Conservation (phyloP, 2,113 vertebrate genomes). For the Nestor notabilis region DNA sequence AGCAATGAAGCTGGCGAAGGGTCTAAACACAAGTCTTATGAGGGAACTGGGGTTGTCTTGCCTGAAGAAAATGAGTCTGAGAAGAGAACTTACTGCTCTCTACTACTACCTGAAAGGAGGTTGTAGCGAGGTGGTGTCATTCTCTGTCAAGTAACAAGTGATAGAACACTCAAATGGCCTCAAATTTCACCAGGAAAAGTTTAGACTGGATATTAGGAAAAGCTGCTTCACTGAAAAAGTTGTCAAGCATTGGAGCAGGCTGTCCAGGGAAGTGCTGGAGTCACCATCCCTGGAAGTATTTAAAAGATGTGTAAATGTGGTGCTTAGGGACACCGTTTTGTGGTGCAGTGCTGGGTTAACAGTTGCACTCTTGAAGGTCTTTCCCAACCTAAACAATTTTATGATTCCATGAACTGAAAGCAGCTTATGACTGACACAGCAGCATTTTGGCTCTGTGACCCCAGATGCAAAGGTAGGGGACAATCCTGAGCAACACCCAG, state of each 20-base stretch:
- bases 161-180: not conserved
- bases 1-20: rapidly evolving
- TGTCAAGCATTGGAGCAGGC: not conserved
- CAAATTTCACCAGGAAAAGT: not conserved
- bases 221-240: not conserved
- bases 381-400: not conserved
- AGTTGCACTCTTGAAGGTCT: not conserved
- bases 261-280: not conserved
- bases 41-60: not conserved
- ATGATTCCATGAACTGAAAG: not conserved
- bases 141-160: not conserved
- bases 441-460: not conserved
- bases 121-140: rapidly evolving
- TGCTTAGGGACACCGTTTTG: not conserved
- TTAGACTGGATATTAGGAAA: not conserved
- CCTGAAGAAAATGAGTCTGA: not conserved
- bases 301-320: not conserved
- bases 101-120: not conserved
- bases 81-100: not conserved
- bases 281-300: not conserved
- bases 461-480: not conserved
- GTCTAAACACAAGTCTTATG: not conserved
- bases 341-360: not conserved
- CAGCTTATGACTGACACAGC: not conserved
- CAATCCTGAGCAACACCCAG: not conserved